Base-by-base conservation (phyloP, 2,113 vertebrate species). In the Nasalis larvatus region DNA sequence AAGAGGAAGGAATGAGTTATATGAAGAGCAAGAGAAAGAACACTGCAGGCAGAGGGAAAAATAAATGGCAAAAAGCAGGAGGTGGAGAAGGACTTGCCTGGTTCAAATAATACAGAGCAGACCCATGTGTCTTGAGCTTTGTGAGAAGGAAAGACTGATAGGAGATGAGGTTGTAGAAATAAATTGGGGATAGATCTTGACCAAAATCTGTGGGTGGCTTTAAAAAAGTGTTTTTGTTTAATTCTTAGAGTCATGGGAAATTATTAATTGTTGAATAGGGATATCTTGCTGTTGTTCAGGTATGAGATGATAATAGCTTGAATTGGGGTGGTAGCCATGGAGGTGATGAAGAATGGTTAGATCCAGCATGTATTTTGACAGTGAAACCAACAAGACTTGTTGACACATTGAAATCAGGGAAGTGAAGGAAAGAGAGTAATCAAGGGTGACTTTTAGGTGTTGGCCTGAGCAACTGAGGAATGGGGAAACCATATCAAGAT, bases 201-300 rank as follows among this genome's bases (percentile, higher is more conserved):
- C 37, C 47, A 96, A 35, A 89, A 4, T 37, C 42, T 74, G 14
- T 27, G 54, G 27, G 30, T 12, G 8, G 20, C 25, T 60, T 81
- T 92, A 30, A 97, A 86, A 92, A 92, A 14, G 45, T 60, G 6
- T 77, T 85, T 69, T 18, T 10, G 32, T 85, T 86, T 93, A 91
- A 69, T 86, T 95, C 23, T 78, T 81, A n/a, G 40, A 47, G 12
- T 89, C 25, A 54, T 66, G 18, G 25, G 49, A 90, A 93, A 8
- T 60, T 42, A 74, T 88, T 69, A 56, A 47, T 90, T 96, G 86
- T 95, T 81, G 85, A 49, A 25, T 45, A 54, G 7, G 20, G 14
- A 84, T 37, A 93, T 18, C 11, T 91, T 32, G 17, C 25, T 60
- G 49, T 78, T 89, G 30, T 89, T 89, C 16, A 25, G 2, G 11